Conservation (phyloP, 2,888 invertebrate species). For the Dryomyza anilis region DNA sequence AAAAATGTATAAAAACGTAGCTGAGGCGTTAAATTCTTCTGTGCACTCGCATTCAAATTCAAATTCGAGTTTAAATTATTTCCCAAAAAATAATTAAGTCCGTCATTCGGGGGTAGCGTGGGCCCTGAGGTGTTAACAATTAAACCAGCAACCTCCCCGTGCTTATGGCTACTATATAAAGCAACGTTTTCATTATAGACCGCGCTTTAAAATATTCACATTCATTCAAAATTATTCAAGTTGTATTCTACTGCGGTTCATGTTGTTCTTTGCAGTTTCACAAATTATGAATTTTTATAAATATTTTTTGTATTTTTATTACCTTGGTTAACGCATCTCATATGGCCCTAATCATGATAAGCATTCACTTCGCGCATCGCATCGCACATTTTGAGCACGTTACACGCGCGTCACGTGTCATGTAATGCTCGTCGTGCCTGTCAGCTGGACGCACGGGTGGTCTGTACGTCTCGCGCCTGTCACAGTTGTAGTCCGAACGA, state of each 20-base stretch:
- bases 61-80: slow-evolving; percentile 10
- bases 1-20: not conserved
- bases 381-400: too few species aligned
- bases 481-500: not conserved
- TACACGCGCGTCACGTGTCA: not conserved
- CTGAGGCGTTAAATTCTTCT: slow-evolving; percentile 6
- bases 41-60: slow-evolving; percentile 5
- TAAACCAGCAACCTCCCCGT: slow-evolving; percentile 1
- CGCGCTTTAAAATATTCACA: not conserved
- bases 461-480: not conserved
- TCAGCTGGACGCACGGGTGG: not conserved
- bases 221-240: too few species aligned
- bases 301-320: slow-evolving; percentile 1
- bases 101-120: not conserved
- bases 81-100: not conserved
- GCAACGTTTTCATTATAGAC: not conserved
- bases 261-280: too few species aligned
- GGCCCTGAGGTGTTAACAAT: slow-evolving; percentile 20
- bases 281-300: too few species aligned
- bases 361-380: too few species aligned
- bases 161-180: too few species aligned
- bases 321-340: not conserved
- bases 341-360: slow-evolving; percentile 11
- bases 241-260: too few species aligned
- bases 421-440: not conserved